These are phyloP conservation scores for Fringilla coelebs DNA, from an alignment of 2,797 vertebrate species.

Conservation along the genomic window DNA sequence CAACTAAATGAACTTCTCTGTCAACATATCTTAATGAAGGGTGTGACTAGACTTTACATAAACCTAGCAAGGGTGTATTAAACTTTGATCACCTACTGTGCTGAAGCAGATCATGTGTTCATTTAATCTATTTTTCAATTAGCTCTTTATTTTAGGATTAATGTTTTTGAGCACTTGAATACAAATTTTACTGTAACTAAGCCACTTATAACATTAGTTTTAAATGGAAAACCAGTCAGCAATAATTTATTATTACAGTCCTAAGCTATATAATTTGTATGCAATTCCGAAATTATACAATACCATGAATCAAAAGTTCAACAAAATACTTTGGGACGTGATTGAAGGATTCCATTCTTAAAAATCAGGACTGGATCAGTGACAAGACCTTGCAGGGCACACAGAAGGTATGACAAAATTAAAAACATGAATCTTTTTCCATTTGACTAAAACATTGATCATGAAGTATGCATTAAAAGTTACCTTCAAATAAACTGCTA, in stretches of 20 bases:
- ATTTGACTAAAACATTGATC: not conserved
- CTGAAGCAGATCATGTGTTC: not conserved
- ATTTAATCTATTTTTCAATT: constrained; percentile 15
- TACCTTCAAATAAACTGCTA: not conserved
- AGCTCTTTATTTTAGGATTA: constrained; percentile 44
- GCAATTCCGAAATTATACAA: not conserved
- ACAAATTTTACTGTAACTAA: not conserved
- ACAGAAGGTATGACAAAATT: not conserved
- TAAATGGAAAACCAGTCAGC: not conserved
- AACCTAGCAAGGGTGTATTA: constrained; percentile 18
- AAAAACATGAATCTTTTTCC: not conserved
- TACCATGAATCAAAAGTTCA: not conserved
- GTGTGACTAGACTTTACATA: constrained; percentile 46
- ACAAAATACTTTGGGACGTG: not conserved
- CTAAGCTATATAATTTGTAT: not conserved
- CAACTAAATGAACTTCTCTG: constrained; percentile 29
- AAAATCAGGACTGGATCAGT: not conserved
- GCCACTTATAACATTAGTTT: not conserved
- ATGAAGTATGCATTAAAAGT: not conserved
- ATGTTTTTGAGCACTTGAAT: not conserved
- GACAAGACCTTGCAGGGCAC: not conserved
- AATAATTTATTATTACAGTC: not conserved
- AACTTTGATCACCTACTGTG: not conserved
- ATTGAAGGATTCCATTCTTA: not conserved
- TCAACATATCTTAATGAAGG: constrained; percentile 32